phyloP scores from a whole-genome alignment of 2,888 invertebrate genomes.

The Allacma fusca region DNA sequence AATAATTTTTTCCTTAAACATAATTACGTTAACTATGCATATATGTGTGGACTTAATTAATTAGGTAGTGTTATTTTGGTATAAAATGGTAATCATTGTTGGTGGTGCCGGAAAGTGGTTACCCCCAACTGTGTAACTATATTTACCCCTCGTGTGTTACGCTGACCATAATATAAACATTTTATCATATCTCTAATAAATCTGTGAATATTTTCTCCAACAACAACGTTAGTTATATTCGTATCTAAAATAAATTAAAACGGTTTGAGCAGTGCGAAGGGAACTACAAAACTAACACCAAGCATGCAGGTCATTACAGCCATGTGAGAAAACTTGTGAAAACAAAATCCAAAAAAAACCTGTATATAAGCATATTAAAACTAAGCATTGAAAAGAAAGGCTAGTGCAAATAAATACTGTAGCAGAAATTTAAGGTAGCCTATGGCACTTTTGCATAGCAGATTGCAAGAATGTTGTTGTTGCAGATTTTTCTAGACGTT shows the following conservation, averaged over 20 bases:
- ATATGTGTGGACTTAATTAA: too few relatives aligned
- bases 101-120: background rate
- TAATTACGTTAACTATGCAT: too few relatives aligned
- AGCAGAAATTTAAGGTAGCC: slow-evolving; percentile 17
- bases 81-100: slow-evolving; percentile 27
- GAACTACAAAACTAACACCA: background rate
- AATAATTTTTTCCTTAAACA: too few relatives aligned
- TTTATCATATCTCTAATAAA: background rate
- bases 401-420: background rate
- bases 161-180: slow-evolving; percentile 27
- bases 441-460: slow-evolving; percentile 22
- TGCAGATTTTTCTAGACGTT: background rate
- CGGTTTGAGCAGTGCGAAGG: slow-evolving; percentile 1
- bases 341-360: slow-evolving; percentile 20
- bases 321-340: background rate
- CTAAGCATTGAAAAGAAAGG: background rate
- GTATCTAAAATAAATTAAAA: background rate
- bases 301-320: slow-evolving; percentile 12
- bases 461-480: slow-evolving; percentile 14
- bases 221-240: background rate
- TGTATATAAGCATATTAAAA: slow-evolving; percentile 4
- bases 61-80: background rate
- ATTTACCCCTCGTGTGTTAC: slow-evolving; percentile 36
- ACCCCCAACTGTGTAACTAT: slow-evolving; percentile 32
- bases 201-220: background rate